Percentiles rank a stretch among this genome's conserved stretches.
Conservation (phyloP, 1,140 invertebrate species). For the Campoletis sonorensis region DNA sequence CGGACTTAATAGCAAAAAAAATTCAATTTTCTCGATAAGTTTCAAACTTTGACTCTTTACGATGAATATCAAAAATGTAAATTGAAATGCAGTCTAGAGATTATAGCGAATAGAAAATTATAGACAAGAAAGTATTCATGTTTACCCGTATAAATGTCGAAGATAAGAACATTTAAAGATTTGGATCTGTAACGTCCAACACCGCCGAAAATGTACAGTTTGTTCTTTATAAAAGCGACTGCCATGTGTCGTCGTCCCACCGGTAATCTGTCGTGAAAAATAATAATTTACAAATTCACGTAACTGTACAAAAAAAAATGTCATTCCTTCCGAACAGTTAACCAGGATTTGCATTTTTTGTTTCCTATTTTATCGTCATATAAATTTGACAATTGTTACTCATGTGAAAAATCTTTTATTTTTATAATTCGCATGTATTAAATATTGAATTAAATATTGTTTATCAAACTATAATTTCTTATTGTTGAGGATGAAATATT, state of each 20-base stretch:
- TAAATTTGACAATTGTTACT: no score
- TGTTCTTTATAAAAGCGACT: slow-evolving; percentile 57
- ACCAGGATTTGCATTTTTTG: neutral
- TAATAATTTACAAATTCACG: neutral
- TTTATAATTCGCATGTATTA: no score
- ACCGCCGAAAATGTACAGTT: slow-evolving; percentile 60
- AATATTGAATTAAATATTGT: no score
- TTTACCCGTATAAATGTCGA: slow-evolving; percentile 60
- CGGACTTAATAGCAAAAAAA: no score
- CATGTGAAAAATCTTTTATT: no score
- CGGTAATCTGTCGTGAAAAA: slow-evolving; percentile 54
- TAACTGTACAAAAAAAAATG: no score
- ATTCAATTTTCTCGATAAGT: no score
- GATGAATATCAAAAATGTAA: no score
- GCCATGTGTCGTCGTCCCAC: slow-evolving; percentile 62
- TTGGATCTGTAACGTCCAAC: slow-evolving; percentile 61
- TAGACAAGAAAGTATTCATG: neutral
- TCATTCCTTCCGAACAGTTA: no score
- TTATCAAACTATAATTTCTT: no score
- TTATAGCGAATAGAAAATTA: neutral
- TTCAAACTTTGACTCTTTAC: no score
- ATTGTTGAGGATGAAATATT: no score
- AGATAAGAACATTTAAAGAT: slow-evolving; percentile 53
- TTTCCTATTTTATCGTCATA: neutral
- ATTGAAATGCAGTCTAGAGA: neutral